A percentile compares a stretch with the other conserved stretches of the same genome.
phyloP scores from a whole-genome alignment of 1,140 invertebrate genomes.

The Micrasema longulum region DNA sequence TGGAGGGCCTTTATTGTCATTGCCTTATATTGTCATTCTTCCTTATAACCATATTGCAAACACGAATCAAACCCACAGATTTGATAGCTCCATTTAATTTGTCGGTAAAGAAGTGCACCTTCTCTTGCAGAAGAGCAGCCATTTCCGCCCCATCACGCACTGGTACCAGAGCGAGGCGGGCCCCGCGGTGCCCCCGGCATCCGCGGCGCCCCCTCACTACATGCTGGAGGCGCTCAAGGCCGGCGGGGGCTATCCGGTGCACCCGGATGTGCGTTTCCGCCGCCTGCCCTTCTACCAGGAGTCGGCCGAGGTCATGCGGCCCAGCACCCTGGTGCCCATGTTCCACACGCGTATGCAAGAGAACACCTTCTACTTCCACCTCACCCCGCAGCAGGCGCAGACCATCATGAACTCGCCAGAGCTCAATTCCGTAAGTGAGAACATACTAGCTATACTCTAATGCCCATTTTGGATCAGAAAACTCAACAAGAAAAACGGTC shows the following conservation, averaged over 20 bases:
- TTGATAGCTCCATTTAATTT: too few relatives aligned
- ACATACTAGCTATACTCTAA: too few relatives aligned
- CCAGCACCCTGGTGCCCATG: conserved; percentile 75
- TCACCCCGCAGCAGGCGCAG: conserved; percentile 87
- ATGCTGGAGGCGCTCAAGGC: conserved; percentile 36
- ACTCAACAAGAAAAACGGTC: too few relatives aligned
- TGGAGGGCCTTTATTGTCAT: too few relatives aligned
- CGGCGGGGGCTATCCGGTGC: conserved; percentile 69
- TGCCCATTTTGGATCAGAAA: too few relatives aligned
- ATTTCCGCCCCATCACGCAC: conserved; percentile 15
- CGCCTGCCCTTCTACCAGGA: conserved; percentile 89
- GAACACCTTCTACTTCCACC: conserved; percentile 82
- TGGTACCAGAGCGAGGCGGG: conserved; percentile 19
- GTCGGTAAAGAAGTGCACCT: too few relatives aligned
- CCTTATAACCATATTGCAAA: too few relatives aligned
- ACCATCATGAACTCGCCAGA: conserved; percentile 79
- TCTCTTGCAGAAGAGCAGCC: conserved; percentile 2
- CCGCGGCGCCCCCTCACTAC: background rate
- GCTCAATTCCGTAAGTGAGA: conserved; percentile 64
- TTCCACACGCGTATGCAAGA: conserved; percentile 79
- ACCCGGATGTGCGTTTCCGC: conserved; percentile 87
- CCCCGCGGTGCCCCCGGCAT: background rate
- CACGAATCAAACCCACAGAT: too few relatives aligned
- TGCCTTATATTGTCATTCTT: too few relatives aligned
- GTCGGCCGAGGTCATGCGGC: conserved; percentile 82